phyloP scores from a whole-genome alignment of 2,888 invertebrate species.

The Merodon equestris region DNA sequence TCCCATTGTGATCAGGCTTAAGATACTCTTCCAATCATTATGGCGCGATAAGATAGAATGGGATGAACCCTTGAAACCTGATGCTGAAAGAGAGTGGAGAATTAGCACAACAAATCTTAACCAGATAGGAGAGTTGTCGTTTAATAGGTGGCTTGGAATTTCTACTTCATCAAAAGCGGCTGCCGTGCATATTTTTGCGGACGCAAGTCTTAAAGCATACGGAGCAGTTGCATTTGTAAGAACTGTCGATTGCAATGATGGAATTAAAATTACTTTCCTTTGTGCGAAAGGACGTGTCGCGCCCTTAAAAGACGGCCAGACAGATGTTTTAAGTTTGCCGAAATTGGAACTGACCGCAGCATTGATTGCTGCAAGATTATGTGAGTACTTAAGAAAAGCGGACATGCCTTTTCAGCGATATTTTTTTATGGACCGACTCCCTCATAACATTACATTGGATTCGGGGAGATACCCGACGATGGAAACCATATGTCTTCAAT shows the following conservation, averaged over 20 bases:
- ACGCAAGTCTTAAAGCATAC: background rate
- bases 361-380: too few relatives aligned
- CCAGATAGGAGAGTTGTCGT: background rate
- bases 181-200: background rate
- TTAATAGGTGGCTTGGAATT: conserved; percentile 2
- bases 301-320: background rate
- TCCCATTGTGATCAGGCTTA: background rate
- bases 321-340: background rate
- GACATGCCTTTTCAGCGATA: conserved; percentile 7
- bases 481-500: too few relatives aligned
- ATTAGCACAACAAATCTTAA: background rate
- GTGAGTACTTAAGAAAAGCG: conserved; percentile 8
- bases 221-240: background rate
- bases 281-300: background rate
- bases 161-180: background rate
- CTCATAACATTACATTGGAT: too few relatives aligned
- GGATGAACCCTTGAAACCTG: background rate
- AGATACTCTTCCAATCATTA: conserved; percentile 3
- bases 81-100: too few relatives aligned
- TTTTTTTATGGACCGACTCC: conserved; percentile 16
- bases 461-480: too few relatives aligned
- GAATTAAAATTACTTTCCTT: background rate
- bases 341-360: too few relatives aligned
- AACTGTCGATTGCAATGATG: background rate
- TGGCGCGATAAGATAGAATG: too few relatives aligned